Base-by-base conservation (phyloP, 37 sponge, comb jelly and placozoan species). In the Beroe ovata region DNA sequence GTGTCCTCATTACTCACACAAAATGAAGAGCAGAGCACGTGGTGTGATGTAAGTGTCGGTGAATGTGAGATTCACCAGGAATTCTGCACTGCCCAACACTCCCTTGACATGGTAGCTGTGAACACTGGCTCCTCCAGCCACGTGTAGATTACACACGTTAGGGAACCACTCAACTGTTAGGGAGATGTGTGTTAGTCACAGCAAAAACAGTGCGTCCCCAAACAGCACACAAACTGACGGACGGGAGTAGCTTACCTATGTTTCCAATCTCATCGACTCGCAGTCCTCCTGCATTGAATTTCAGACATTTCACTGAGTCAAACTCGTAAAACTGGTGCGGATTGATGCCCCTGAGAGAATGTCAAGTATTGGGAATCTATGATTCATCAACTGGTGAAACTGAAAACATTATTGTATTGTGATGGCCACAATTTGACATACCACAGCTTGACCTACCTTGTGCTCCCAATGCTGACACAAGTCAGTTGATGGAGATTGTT, bases 41-140 rank as follows among this genome's bases (percentile, higher is more conserved):
- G 69, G 69, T 14, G 69, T 66, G 33, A 66, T 66, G 69, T 66
- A 66, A 66, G 69, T 66, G 30, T 66, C 69, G 35, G 69, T 32
- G 30, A 66, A 30, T 26, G 16, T 66, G 32, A 66, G 8, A 37
- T 26, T 66, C 36, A 66, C 16, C 33, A 66, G 35, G 16, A 34
- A 14, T 1, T 66, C 69, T 2, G 36, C 69, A 66, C 69, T 66
- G 32, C 69, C 25, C 32, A 66, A 30, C 1, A 66, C 69, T 1
- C 4, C 8, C 36, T 66, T 66, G 36, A 30, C 69, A 37, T 66
- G 69, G 30, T 29, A 30, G 30, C 69, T 66, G 69, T 66, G 69
- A 3, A 66, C 32, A 66, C 69, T 66, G 16, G 69, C 30, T 16
- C 69, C 69, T 25, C 30, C 30, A 8, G 14, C 30, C 16, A 66